These are phyloP conservation scores for Pseudopleuronectes americanus DNA, from an alignment of 2,797 vertebrate species.

Conservation along the genomic window DNA sequence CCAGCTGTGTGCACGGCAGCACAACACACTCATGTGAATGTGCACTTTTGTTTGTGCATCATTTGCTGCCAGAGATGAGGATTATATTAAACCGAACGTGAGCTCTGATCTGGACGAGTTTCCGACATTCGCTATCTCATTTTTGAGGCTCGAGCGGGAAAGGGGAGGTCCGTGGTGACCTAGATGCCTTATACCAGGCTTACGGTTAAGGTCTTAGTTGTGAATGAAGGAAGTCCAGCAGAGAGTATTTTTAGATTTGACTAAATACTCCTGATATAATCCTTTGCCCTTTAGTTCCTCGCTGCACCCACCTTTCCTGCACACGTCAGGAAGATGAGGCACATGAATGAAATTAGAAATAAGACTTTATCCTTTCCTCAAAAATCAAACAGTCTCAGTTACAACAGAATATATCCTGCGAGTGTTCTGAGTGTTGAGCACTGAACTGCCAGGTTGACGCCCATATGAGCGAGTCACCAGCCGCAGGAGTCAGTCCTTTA, in stretches of 20 bases:
- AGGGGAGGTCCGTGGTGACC: constrained; percentile 38
- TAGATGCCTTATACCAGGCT: constrained; percentile 39
- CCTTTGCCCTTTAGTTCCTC: not conserved
- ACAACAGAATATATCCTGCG: not conserved
- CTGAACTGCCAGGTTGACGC: not conserved
- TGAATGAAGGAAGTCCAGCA: constrained; percentile 36
- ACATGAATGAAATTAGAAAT: not conserved
- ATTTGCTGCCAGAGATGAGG: constrained; percentile 53
- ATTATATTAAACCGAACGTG: constrained; percentile 71
- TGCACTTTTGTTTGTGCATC: constrained; percentile 46
- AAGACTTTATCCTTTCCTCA: not conserved
- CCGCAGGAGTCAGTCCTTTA: not conserved
- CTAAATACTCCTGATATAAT: not conserved
- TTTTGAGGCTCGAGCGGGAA: constrained; percentile 34
- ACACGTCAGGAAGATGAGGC: not conserved
- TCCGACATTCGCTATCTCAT: constrained; percentile 28
- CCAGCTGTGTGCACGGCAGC: constrained; percentile 27
- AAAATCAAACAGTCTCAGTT: not conserved
- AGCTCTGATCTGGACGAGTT: constrained; percentile 68
- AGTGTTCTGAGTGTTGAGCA: not conserved
- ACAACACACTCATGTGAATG: constrained; percentile 27
- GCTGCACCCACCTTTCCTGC: not conserved
- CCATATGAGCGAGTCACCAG: not conserved
- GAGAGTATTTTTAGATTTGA: constrained; percentile 13
- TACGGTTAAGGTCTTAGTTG: constrained; percentile 35